These are phyloP conservation scores for Girardinichthys multiradiatus DNA, from an alignment of 2,113 vertebrate genomes.

Conservation along the genomic window DNA sequence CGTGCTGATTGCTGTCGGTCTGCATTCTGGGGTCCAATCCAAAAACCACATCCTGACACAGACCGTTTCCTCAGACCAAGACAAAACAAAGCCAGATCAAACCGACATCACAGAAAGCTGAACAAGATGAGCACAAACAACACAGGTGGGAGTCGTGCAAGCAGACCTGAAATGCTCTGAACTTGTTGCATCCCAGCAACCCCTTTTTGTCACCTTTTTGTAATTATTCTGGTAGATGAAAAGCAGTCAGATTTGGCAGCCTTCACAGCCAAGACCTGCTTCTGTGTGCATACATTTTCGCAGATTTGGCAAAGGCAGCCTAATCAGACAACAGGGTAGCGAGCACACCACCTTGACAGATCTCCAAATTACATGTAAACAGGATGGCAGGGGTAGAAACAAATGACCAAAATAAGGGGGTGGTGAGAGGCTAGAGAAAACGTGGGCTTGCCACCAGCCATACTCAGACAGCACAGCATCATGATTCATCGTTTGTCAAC, in stretches of 20 bases:
- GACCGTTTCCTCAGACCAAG: too few relatives aligned
- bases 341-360: slow-evolving; percentile 74
- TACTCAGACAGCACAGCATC: slow-evolving; percentile 57
- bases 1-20: too few relatives aligned
- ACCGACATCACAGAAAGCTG: slow-evolving; percentile 29
- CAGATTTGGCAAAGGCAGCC: slow-evolving; percentile 62
- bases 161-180: slow-evolving; percentile 16
- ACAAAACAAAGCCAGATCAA: slow-evolving; percentile 22
- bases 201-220: slow-evolving; percentile 23
- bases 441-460: slow-evolving; percentile 52
- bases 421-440: slow-evolving; percentile 33
- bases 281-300: slow-evolving; percentile 58
- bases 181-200: slow-evolving; percentile 36
- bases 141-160: slow-evolving; percentile 20
- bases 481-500: slow-evolving; percentile 70
- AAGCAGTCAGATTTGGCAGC: slow-evolving; percentile 45
- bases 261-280: slow-evolving; percentile 46
- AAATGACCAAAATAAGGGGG: slow-evolving; percentile 56
- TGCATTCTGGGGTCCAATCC: too few relatives aligned
- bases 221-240: slow-evolving; percentile 58
- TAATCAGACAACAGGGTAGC: slow-evolving; percentile 67
- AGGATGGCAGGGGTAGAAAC: slow-evolving; percentile 60
- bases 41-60: too few relatives aligned
- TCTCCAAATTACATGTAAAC: slow-evolving; percentile 78
- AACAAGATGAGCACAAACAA: slow-evolving; percentile 21